phyloP scores from a whole-genome alignment of 2,113 vertebrate species.

The Archocentrus centrarchus region DNA sequence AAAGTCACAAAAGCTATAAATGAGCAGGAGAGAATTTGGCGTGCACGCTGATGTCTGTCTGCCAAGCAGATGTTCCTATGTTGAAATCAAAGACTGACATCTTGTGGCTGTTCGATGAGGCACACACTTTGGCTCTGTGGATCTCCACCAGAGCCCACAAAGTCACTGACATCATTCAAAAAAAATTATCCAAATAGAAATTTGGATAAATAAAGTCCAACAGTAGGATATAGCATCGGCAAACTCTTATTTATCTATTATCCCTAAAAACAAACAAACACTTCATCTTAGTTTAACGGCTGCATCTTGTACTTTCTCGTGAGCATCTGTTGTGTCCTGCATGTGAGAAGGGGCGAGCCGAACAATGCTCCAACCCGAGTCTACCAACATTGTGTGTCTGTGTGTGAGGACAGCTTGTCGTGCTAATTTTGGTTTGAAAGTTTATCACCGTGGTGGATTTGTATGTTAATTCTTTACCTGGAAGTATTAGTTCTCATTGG shows the following conservation, averaged over 20 bases:
- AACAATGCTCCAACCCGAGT: too few relatives aligned
- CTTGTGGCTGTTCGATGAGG: slow-evolving; percentile 47
- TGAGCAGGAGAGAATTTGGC: background rate
- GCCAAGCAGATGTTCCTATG: background rate
- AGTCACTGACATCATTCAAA: background rate
- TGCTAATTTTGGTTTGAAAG: background rate
- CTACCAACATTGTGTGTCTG: too few relatives aligned
- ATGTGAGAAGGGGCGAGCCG: too few relatives aligned
- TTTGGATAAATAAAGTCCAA: background rate
- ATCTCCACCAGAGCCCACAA: background rate
- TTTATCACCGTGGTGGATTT: background rate
- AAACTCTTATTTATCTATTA: background rate
- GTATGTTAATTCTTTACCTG: background rate
- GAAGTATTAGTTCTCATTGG: background rate
- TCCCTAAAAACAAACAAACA: too few relatives aligned
- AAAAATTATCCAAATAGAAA: background rate
- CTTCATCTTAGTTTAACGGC: too few relatives aligned
- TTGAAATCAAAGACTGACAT: slow-evolving; percentile 58
- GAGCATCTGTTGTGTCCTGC: too few relatives aligned
- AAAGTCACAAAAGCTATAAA: slow-evolving; percentile 1
- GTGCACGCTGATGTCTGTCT: background rate
- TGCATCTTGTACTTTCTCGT: too few relatives aligned
- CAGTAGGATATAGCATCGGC: background rate
- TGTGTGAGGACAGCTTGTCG: too few relatives aligned
- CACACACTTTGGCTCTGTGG: background rate